Conservation (phyloP, 2,113 vertebrate genomes). For the Pseudonaja textilis region DNA sequence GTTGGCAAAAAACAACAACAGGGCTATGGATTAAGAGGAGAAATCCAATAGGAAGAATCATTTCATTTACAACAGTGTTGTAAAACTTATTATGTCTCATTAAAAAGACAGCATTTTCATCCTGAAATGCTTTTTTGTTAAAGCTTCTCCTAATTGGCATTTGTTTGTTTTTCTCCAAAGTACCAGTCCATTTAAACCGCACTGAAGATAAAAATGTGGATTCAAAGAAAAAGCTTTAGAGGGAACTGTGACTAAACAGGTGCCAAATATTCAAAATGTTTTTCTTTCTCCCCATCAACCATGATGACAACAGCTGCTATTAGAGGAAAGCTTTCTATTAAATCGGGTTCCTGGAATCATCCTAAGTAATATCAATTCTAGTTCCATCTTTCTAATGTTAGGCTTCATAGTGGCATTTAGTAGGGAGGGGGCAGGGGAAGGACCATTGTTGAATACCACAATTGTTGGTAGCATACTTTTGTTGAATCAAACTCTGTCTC, state of each 20-base stretch:
- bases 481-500: conserved; percentile 66
- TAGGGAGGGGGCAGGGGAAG: conserved; percentile 9
- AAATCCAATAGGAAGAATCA: not conserved
- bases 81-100: not conserved
- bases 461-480: conserved; percentile 52
- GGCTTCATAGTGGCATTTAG: conserved; percentile 51
- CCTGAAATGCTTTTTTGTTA: not conserved
- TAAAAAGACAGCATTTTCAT: not conserved
- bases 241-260: not conserved
- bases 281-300: not conserved
- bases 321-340: conserved; percentile 24
- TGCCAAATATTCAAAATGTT: not conserved
- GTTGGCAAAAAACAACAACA: not conserved
- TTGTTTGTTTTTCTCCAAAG: not conserved
- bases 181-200: not conserved
- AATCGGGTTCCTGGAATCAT: conserved; percentile 42
- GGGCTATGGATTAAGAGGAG: not conserved
- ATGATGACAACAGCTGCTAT: conserved; percentile 2
- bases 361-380: conserved; percentile 41
- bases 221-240: not conserved
- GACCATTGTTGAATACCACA: conserved; percentile 57
- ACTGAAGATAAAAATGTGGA: conserved; percentile 25
- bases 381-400: conserved; percentile 58
- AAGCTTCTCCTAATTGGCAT: not conserved
- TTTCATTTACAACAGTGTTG: not conserved